Percentiles rank a stretch among this genome's conserved stretches.
Conservation (phyloP, 2,888 invertebrate genomes). For the Bimastos eiseni region DNA sequence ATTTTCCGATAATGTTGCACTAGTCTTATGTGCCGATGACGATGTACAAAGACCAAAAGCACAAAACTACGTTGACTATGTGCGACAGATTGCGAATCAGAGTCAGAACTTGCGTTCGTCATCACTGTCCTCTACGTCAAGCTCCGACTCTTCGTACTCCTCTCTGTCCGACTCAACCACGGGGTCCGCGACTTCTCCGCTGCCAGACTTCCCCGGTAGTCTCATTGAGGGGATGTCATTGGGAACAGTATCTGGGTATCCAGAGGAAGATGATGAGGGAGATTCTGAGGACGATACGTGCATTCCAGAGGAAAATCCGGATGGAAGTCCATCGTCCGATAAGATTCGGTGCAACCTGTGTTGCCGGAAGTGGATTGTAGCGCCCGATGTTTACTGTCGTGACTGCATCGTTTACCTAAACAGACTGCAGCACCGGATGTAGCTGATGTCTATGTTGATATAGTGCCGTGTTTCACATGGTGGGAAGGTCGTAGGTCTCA, state of each 20-base stretch:
- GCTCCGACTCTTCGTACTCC: constrained; percentile 15
- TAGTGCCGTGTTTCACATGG: no score
- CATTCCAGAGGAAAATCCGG: background rate
- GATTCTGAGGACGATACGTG: background rate
- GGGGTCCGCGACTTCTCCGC: background rate
- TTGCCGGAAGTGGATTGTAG: background rate
- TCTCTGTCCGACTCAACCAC: background rate
- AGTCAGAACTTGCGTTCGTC: background rate
- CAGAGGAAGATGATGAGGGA: background rate
- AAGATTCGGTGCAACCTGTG: constrained; percentile 5
- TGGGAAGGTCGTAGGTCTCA: no score
- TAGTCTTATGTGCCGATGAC: background rate
- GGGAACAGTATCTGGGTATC: background rate
- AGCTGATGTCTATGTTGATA: background rate
- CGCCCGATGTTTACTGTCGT: background rate
- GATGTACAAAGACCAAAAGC: background rate
- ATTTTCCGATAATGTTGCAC: background rate
- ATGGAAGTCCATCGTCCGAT: background rate
- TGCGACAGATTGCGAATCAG: background rate
- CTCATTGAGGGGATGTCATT: background rate
- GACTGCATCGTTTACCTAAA: background rate
- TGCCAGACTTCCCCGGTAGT: background rate
- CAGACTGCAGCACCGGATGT: constrained; percentile 8
- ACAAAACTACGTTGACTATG: background rate
- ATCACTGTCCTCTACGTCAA: background rate